Conservation (phyloP, 2,797 vertebrate species). For the Erithacus rubecula region DNA sequence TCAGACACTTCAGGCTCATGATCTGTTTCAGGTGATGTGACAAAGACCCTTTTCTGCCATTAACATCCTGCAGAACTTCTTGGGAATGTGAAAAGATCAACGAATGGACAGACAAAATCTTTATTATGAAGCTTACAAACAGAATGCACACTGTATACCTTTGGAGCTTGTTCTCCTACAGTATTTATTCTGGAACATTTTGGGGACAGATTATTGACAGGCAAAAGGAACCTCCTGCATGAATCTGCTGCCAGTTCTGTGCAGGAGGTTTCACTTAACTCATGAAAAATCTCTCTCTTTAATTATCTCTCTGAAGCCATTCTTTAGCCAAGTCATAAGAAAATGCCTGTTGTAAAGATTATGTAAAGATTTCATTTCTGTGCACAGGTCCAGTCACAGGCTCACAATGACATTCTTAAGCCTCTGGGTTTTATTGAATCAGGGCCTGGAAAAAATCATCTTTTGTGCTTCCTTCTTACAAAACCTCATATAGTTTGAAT, state of each 20-base stretch:
- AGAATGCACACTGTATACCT: neutral
- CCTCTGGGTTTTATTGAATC: neutral
- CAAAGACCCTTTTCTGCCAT: constrained; percentile 6
- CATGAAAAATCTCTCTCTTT: neutral
- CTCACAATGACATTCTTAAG: neutral
- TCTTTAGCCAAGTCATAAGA: neutral
- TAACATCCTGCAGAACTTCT: neutral
- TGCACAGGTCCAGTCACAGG: neutral
- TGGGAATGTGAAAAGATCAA: neutral
- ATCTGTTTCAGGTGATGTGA: constrained; percentile 5
- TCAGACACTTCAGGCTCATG: neutral
- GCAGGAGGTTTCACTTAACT: neutral
- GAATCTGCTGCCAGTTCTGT: neutral
- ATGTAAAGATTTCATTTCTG: neutral
- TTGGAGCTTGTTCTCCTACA: accelerated
- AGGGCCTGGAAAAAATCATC: neutral
- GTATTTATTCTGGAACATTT: neutral
- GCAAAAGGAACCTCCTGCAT: neutral
- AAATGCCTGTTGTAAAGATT: neutral
- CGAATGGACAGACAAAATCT: neutral
- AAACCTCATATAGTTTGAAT: constrained; percentile 27
- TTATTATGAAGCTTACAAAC: neutral
- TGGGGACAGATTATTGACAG: neutral
- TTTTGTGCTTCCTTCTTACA: neutral
- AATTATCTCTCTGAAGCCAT: neutral